These are phyloP conservation scores for Lethenteron reissneri DNA, from an alignment of 2,113 vertebrate genomes.

Conservation along the genomic window DNA sequence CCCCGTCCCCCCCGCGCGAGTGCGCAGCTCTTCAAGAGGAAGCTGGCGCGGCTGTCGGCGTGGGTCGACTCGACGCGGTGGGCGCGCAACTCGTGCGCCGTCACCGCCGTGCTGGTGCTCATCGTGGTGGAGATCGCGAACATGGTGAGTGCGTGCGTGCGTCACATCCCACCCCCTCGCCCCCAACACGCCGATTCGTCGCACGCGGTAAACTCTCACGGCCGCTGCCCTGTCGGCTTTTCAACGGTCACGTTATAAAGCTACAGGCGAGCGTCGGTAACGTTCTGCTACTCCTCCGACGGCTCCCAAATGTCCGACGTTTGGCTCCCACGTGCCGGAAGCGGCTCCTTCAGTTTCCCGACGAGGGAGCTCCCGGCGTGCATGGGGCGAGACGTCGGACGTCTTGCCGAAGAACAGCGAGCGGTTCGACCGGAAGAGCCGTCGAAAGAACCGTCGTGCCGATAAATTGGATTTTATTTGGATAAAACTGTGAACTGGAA, in stretches of 20 bases:
- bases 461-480: too few relatives aligned
- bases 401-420: too few relatives aligned
- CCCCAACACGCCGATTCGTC: not conserved
- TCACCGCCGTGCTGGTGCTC: constrained; percentile 65
- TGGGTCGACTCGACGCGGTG: constrained; percentile 82
- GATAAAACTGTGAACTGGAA: too few relatives aligned
- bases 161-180: too few relatives aligned
- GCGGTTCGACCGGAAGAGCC: too few relatives aligned
- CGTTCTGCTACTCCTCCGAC: not conserved
- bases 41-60: constrained; percentile 58
- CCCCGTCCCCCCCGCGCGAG: not conserved
- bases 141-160: constrained; percentile 36
- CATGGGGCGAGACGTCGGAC: too few relatives aligned
- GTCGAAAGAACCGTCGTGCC: too few relatives aligned
- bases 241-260: constrained; percentile 7
- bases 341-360: too few relatives aligned
- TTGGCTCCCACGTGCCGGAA: not conserved
- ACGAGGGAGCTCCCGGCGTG: too few relatives aligned
- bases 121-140: constrained; percentile 62
- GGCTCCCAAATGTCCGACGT: not conserved
- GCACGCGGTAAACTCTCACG: not conserved
- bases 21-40: constrained; percentile 47
- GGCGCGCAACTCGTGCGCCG: constrained; percentile 88
- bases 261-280: not conserved
- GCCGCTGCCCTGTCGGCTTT: not conserved